These are phyloP conservation scores for Scelioninae gen. 1 DNA, from an alignment of 2,888 invertebrate genomes.

Conservation along the genomic window DNA sequence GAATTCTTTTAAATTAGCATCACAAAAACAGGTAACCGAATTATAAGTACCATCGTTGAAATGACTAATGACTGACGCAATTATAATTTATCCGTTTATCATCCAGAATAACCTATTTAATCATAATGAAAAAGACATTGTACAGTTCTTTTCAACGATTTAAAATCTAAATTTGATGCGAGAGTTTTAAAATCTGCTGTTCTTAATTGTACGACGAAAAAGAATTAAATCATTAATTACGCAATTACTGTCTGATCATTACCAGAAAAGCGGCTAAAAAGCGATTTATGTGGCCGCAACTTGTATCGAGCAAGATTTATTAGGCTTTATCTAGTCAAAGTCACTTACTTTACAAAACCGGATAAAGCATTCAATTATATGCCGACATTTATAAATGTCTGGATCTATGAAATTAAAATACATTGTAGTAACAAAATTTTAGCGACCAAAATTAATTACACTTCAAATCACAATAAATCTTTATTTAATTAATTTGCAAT, in stretches of 20 bases:
- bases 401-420: conserved; percentile 27
- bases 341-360: conserved; percentile 47
- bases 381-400: conserved; percentile 49
- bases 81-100: conserved; percentile 36
- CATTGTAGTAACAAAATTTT: conserved; percentile 22
- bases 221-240: no score
- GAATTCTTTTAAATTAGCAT: neutral
- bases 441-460: neutral
- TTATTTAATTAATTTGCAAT: neutral
- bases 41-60: conserved; percentile 22
- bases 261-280: conserved; percentile 27
- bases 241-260: conserved; percentile 26
- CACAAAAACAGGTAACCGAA: conserved; percentile 25
- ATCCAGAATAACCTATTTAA: conserved; percentile 25
- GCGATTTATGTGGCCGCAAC: conserved; percentile 32
- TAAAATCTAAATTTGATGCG: neutral
- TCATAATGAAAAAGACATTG: conserved; percentile 41
- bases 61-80: conserved; percentile 31
- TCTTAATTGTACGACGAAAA: conserved; percentile 8
- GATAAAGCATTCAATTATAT: conserved; percentile 55
- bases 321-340: conserved; percentile 44
- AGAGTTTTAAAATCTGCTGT: no score
- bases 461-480: no score
- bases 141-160: neutral
- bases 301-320: conserved; percentile 47